A percentile compares a stretch with the other conserved stretches of the same genome.
Evolutionary conservation across 2,888 invertebrate genomes (phyloP).

Genomic region (Epinotia demarniana): DNA sequence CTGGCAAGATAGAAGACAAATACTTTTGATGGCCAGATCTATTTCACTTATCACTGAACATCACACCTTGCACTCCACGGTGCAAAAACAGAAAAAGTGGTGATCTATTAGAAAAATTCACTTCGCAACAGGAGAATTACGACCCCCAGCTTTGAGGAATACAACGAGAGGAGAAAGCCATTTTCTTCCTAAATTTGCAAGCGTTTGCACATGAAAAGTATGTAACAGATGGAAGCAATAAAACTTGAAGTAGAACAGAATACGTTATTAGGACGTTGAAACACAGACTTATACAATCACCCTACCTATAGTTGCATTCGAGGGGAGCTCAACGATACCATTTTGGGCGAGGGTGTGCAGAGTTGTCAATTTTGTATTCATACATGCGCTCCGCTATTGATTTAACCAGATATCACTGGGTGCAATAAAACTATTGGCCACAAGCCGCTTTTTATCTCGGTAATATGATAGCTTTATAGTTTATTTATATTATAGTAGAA

Average conservation of each 20-base stretch:
- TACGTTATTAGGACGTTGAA: constrained; percentile 12
- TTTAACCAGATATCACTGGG: constrained; percentile 18
- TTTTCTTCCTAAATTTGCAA: constrained; percentile 1
- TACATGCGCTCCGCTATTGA: constrained; percentile 21
- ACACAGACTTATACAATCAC: neutral
- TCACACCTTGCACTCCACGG: too few species aligned
- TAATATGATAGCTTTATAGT: neutral
- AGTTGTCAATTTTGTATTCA: constrained; percentile 29
- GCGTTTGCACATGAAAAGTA: neutral
- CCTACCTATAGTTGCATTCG: neutral
- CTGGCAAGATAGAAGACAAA: too few species aligned
- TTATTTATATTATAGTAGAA: too few species aligned
- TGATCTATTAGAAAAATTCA: too few species aligned
- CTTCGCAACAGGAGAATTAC: too few species aligned
- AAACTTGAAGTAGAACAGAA: constrained; percentile 16
- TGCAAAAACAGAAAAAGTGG: too few species aligned
- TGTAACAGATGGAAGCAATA: constrained; percentile 22
- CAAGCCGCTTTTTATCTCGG: neutral
- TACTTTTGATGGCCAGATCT: too few species aligned
- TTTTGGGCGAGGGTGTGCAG: constrained; percentile 20
- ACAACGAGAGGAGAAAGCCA: neutral
- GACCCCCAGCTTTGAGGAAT: too few species aligned
- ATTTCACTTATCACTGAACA: too few species aligned
- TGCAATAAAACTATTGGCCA: constrained; percentile 20
- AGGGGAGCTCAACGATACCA: constrained; percentile 14